Base-by-base conservation (phyloP, 2,888 invertebrate species). In the Drosophila lutescens region DNA sequence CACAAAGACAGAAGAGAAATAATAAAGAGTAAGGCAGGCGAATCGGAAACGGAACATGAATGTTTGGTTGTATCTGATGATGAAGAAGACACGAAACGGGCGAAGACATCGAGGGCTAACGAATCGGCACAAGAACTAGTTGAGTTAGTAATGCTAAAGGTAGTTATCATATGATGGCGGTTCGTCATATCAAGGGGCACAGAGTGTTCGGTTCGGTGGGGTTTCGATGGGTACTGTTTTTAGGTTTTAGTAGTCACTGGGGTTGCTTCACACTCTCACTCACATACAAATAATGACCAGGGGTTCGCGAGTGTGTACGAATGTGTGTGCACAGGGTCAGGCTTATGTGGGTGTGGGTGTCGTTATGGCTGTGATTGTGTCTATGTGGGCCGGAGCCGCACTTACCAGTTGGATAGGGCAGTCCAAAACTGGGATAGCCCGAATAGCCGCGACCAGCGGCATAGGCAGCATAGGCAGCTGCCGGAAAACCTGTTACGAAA, bases 371-470 rank as follows among this genome's bases (percentile, higher is more conserved):
- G 50, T 41, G 38, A 17, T 40, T 43, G 55, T 72, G 43, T 47
- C 4, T 20, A 26, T 51, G 51, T 46, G 74, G 74, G 51, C 44
- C 34, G 38, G 41, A 20, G 34, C 55, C 58, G 23, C 65, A 82
- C 86, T 97, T 97, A 97, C 97, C 97, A 97, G 98, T 96, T 93
- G 98, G 98, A 94, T 98, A 98, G 93, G 98, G 98, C 94, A 98
- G 97, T 95, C 98, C 97, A 95, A 98, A 98, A 95, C 97, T 97
- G 94, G 98, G 97, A 95, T 98, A 98, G 94, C 97, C 97, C 94
- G 97, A 97, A 94, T 97, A 98, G 93, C 98, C 97, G 94, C 98
- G 96, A 93, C 97, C 97, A 93, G 98, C 97, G 94, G 98, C 97
- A 94, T 97, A 98, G 92, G 98, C 97, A 94, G 98, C 97, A 94